Evolutionary conservation across 2,888 invertebrate genomes (phyloP).

Genomic region (Microdon myrmicae): DNA sequence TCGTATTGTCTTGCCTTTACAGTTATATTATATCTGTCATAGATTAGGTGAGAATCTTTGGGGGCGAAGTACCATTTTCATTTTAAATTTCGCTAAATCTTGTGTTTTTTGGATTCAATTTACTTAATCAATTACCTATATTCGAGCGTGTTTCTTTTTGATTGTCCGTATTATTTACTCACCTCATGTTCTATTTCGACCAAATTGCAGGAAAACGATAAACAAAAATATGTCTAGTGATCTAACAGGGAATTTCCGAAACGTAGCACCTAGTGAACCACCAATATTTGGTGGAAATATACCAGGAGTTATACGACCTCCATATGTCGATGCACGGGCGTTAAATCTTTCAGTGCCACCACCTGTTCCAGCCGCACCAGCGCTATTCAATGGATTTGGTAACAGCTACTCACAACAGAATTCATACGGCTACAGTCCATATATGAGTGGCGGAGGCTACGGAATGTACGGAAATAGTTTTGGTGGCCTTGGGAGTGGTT

Average conservation of each 20-base stretch:
- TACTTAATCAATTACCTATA: no score
- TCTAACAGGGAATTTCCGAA: slow-evolving; percentile 57
- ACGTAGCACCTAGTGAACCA: slow-evolving; percentile 59
- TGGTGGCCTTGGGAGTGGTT: slow-evolving; percentile 50
- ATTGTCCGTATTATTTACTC: no score
- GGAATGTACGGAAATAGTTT: slow-evolving; percentile 54
- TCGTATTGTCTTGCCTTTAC: no score
- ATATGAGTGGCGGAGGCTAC: slow-evolving; percentile 57
- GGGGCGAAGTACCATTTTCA: no score
- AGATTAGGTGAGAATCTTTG: no score
- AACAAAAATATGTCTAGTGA: slow-evolving; percentile 54
- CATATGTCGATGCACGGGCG: slow-evolving; percentile 60
- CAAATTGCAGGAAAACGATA: no score
- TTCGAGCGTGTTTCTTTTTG: no score
- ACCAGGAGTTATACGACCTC: slow-evolving; percentile 57
- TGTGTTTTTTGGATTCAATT: no score
- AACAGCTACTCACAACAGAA: slow-evolving; percentile 3
- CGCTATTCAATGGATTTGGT: not conserved
- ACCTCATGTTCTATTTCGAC: no score
- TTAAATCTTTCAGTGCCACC: slow-evolving; percentile 53
- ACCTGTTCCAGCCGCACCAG: slow-evolving; percentile 55
- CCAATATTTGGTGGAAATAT: slow-evolving; percentile 54
- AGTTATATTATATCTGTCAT: no score
- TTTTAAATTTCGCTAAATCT: no score
- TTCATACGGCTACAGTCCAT: slow-evolving; percentile 53